Evolutionary conservation across 1,140 invertebrate genomes (phyloP).

Genomic region (Nylanderia fulva): DNA sequence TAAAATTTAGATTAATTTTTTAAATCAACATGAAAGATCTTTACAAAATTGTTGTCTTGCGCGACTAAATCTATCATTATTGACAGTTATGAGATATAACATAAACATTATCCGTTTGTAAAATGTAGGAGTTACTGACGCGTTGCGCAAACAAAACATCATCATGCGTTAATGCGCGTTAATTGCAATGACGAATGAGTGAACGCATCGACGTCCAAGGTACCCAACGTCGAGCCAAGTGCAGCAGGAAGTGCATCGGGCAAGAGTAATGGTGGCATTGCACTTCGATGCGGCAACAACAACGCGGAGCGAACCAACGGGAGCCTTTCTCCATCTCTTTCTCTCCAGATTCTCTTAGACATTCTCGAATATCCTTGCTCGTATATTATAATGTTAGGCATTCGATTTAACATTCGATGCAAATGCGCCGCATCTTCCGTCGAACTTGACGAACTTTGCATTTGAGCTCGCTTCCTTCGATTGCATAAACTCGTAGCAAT

Average conservation of each 20-base stretch:
- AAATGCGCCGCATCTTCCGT: not conserved
- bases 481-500: not conserved
- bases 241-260: slow-evolving; percentile 61
- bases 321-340: not conserved
- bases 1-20: not conserved
- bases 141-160: not conserved
- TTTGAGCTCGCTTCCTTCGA: slow-evolving; percentile 13
- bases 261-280: slow-evolving; percentile 73
- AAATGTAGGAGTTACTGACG: not conserved
- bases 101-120: not conserved
- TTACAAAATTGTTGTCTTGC: not conserved
- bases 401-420: slow-evolving; percentile 37
- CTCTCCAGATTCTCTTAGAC: not conserved
- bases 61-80: not conserved
- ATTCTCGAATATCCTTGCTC: slow-evolving; percentile 51
- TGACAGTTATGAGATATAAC: not conserved
- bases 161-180: slow-evolving; percentile 27
- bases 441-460: slow-evolving; percentile 40
- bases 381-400: slow-evolving; percentile 66
- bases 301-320: slow-evolving; percentile 43
- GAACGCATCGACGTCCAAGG: not conserved
- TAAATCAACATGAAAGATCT: not conserved
- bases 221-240: slow-evolving; percentile 10
- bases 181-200: slow-evolving; percentile 48
- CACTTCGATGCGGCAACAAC: slow-evolving; percentile 64